Conservation (phyloP, 1,140 invertebrate species). For the Psix sp. region DNA sequence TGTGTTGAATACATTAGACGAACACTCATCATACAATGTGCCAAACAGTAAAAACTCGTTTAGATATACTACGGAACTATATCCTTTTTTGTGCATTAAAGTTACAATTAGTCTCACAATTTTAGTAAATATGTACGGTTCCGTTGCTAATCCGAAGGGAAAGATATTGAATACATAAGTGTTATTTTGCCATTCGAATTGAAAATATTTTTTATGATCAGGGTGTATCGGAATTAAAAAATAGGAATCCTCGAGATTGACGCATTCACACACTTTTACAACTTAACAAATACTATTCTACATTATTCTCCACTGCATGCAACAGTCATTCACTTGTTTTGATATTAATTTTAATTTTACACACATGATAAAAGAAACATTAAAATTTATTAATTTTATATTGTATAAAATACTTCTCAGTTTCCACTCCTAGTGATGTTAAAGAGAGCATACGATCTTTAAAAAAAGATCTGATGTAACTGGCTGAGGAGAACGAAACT, state of each 20-base stretch:
- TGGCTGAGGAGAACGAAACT: too few relatives aligned
- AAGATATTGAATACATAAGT: constrained; percentile 5
- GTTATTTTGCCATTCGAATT: constrained; percentile 4
- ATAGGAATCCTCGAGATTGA: constrained; percentile 10
- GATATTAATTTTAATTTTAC: too few relatives aligned
- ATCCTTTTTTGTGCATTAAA: constrained; percentile 1
- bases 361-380: too few relatives aligned
- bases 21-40: background rate
- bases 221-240: constrained; percentile 4
- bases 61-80: constrained; percentile 14
- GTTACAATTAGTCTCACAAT: background rate
- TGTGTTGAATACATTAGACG: constrained; percentile 2
- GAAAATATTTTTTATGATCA: constrained; percentile 3
- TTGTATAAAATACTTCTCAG: too few relatives aligned
- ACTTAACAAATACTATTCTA: too few relatives aligned
- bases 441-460: too few relatives aligned
- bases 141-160: background rate
- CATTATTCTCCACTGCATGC: too few relatives aligned
- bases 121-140: constrained; percentile 1
- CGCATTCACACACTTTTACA: too few relatives aligned
- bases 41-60: constrained; percentile 29
- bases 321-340: too few relatives aligned
- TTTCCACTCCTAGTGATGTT: too few relatives aligned
- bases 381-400: too few relatives aligned
- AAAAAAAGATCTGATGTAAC: too few relatives aligned